A percentile compares a stretch with the other conserved stretches of the same genome.
Conservation (phyloP, 2,797 vertebrate genomes). For the Hybognathus amarus region DNA sequence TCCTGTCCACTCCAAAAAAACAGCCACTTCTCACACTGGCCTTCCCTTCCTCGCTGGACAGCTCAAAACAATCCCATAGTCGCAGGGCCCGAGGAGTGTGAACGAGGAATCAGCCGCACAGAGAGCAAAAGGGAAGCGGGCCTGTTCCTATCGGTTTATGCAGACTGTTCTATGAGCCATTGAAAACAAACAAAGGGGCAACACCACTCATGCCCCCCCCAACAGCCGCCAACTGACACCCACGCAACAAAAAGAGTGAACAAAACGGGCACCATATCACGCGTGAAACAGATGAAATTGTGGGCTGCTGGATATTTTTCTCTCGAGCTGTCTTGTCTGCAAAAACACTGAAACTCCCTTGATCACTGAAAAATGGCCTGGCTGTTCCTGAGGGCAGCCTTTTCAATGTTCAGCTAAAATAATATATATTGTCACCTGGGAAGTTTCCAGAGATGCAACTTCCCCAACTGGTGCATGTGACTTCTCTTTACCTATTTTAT, state of each 20-base stretch:
- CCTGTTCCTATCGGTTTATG: conserved; percentile 64
- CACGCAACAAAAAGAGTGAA: conserved; percentile 62
- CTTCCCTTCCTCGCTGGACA: conserved; percentile 84
- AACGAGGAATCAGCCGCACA: conserved; percentile 60
- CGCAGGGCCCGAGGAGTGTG: conserved; percentile 56
- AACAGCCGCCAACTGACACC: conserved; percentile 63
- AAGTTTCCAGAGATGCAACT: conserved; percentile 5
- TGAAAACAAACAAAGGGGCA: conserved; percentile 70
- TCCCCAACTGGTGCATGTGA: not conserved
- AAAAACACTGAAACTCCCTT: conserved; percentile 70
- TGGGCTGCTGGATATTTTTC: conserved; percentile 53
- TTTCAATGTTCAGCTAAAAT: conserved; percentile 45
- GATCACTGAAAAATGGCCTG: conserved; percentile 59
- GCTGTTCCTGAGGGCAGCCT: conserved; percentile 20
- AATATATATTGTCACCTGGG: conserved; percentile 40
- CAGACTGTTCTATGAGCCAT: conserved; percentile 72
- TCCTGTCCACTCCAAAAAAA: conserved; percentile 84
- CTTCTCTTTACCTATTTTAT: not conserved
- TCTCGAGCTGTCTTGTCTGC: conserved; percentile 62
- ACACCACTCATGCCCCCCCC: conserved; percentile 59
- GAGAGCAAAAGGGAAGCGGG: conserved; percentile 64
- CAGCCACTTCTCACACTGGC: conserved; percentile 85
- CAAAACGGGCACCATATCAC: conserved; percentile 65
- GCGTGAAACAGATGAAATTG: conserved; percentile 58
- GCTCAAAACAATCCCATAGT: conserved; percentile 83